These are phyloP conservation scores for Aphelinus certus DNA, from an alignment of 1,140 invertebrate genomes.

Conservation along the genomic window DNA sequence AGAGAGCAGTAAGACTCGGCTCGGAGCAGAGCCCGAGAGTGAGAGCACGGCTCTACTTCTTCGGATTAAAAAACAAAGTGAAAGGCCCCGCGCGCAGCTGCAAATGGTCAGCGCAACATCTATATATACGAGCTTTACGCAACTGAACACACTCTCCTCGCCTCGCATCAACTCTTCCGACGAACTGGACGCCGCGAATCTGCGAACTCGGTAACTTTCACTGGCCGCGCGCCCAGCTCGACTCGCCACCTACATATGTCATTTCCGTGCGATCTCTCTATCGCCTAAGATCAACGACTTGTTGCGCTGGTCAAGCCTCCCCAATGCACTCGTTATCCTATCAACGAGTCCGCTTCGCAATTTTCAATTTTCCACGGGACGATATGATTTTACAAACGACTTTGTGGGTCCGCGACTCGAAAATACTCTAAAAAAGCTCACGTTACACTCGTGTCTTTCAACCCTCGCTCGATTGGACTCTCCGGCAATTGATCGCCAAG, in stretches of 20 bases:
- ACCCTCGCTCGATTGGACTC: too few relatives aligned
- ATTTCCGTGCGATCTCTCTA: too few relatives aligned
- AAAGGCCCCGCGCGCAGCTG: slow-evolving; percentile 6
- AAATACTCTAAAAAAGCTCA: too few relatives aligned
- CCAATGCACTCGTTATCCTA: too few relatives aligned
- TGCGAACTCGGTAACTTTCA: background rate
- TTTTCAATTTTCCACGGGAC: background rate
- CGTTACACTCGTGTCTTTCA: too few relatives aligned
- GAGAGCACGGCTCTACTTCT: too few relatives aligned
- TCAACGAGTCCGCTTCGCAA: background rate
- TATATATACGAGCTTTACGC: background rate
- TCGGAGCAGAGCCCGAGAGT: too few relatives aligned
- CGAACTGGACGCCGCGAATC: background rate
- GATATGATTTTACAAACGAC: slow-evolving; percentile 2
- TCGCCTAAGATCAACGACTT: too few relatives aligned
- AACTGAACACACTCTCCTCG: background rate
- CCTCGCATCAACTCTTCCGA: too few relatives aligned
- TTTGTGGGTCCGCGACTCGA: background rate
- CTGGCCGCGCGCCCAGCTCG: background rate
- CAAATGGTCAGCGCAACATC: background rate
- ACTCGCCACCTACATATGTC: too few relatives aligned
- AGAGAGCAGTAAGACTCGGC: background rate
- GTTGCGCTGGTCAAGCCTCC: too few relatives aligned
- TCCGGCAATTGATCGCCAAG: too few relatives aligned
- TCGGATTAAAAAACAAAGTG: slow-evolving; percentile 12